Evolutionary conservation across 2,888 invertebrate genomes (phyloP).

Genomic region (Drosophila neutralis): DNA sequence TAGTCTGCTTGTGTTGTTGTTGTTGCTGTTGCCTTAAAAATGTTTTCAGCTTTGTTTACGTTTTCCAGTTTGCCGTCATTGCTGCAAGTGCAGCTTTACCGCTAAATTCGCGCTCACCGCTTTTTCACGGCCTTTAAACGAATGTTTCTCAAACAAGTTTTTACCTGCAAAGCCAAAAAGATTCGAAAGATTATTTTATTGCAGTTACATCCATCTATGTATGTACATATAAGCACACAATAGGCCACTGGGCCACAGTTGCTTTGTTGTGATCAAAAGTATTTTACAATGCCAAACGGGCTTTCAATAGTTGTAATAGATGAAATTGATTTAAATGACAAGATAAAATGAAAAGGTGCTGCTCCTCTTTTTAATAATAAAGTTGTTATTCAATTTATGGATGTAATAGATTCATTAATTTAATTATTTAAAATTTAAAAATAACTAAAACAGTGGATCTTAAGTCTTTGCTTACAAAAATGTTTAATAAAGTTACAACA

Average conservation of each 20-base stretch:
- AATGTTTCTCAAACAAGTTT: constrained; percentile 51
- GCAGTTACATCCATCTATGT: not conserved
- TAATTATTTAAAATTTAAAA: too few relatives aligned
- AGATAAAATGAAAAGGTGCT: not conserved
- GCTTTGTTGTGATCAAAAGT: not conserved
- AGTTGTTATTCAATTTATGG: not conserved
- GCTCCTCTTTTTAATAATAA: not conserved
- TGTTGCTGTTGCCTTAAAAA: constrained; percentile 54
- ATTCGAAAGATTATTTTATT: constrained; percentile 13
- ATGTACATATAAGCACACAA: not conserved
- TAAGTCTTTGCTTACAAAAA: not conserved
- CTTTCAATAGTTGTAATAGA: not conserved
- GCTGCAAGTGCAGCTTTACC: constrained; percentile 56
- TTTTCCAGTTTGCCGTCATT: constrained; percentile 72
- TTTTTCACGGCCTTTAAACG: constrained; percentile 34
- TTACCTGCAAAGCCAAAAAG: constrained; percentile 44
- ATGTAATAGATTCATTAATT: not conserved
- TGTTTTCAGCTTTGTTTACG: constrained; percentile 68
- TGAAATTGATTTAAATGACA: not conserved
- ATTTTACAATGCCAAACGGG: constrained; percentile 2
- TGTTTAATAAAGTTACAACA: not conserved
- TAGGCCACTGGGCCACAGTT: constrained; percentile 36
- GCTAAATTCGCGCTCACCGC: constrained; percentile 1
- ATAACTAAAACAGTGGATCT: too few relatives aligned
- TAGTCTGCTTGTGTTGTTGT: constrained; percentile 22